Evolutionary conservation across 2,113 vertebrate species (phyloP).

Genomic region (Eurystomus gularis): DNA sequence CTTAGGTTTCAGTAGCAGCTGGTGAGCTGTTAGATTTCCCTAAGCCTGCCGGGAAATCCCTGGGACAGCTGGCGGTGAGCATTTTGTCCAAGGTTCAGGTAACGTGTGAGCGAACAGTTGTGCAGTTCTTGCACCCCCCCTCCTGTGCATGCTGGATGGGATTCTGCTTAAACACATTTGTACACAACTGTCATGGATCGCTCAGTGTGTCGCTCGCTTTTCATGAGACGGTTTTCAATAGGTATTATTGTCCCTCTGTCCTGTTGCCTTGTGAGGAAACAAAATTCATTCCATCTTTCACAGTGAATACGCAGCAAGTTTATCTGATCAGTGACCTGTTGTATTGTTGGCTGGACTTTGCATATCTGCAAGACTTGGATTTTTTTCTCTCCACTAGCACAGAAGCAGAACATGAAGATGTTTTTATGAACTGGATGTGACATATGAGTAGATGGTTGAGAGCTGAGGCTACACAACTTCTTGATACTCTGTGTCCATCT

Average conservation of each 20-base stretch:
- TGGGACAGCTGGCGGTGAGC: fast-evolving
- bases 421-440: not conserved
- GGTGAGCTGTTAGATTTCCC: not conserved
- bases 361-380: fast-evolving
- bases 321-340: not conserved
- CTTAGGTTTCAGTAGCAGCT: not conserved
- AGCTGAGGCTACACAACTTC: not conserved
- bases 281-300: fast-evolving
- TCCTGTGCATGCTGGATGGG: fast-evolving
- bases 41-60: not conserved
- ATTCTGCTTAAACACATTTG: not conserved
- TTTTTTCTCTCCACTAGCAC: not conserved
- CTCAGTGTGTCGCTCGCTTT: not conserved
- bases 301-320: fast-evolving
- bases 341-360: not conserved
- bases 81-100: not conserved
- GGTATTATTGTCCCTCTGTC: not conserved
- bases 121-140: not conserved
- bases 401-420: not conserved
- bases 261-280: not conserved
- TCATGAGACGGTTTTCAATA: fast-evolving
- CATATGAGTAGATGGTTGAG: not conserved
- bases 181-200: not conserved
- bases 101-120: not conserved
- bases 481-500: not conserved